Evolutionary conservation across 1,140 invertebrate species (phyloP).

Genomic region (Drosophila takahashii): DNA sequence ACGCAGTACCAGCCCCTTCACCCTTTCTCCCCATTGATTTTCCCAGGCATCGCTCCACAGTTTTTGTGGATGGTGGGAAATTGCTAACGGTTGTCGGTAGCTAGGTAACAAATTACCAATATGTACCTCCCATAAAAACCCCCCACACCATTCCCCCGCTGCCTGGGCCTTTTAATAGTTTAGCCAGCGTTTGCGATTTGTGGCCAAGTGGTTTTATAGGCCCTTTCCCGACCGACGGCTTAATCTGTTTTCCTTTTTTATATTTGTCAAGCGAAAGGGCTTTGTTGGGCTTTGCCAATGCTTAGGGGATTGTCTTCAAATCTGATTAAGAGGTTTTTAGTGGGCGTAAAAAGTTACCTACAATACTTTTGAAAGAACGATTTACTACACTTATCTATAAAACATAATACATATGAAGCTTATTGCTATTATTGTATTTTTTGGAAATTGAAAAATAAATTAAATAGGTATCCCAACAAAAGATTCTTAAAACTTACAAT

Average conservation of each 20-base stretch:
- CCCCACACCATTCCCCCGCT: neutral
- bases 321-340: slow-evolving; percentile 12
- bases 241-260: slow-evolving; percentile 18
- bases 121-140: slow-evolving; percentile 2
- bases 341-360: neutral
- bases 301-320: slow-evolving; percentile 11
- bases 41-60: slow-evolving; percentile 34
- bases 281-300: slow-evolving; percentile 16
- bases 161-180: slow-evolving; percentile 60
- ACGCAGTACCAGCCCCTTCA: slow-evolving; percentile 1
- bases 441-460: neutral
- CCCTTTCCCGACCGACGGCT: neutral
- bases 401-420: no score
- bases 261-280: slow-evolving; percentile 19
- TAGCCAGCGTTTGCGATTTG: slow-evolving; percentile 49
- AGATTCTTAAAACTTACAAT: no score
- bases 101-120: slow-evolving; percentile 49
- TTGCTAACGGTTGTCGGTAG: slow-evolving; percentile 33
- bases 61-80: slow-evolving; percentile 33
- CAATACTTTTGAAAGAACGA: no score
- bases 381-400: no score
- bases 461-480: no score
- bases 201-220: slow-evolving; percentile 27
- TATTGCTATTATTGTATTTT: no score
- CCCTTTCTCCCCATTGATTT: slow-evolving; percentile 57